phyloP scores from a whole-genome alignment of 2,888 invertebrate genomes.

The Antitype chi region DNA sequence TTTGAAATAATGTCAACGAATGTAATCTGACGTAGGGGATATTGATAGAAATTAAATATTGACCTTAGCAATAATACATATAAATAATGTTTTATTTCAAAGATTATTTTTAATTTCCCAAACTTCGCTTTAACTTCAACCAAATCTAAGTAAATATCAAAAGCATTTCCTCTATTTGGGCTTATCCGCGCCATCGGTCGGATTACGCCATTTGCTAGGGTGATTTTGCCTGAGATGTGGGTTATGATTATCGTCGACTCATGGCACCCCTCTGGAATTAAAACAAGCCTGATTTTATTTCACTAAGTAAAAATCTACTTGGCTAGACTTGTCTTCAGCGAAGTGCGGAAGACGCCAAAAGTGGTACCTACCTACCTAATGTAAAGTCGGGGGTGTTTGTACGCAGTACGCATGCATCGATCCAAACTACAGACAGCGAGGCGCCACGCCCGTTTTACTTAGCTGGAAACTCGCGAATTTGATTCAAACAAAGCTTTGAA shows the following conservation, averaged over 20 bases:
- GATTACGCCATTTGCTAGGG: constrained; percentile 45
- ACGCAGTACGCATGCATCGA: constrained; percentile 59
- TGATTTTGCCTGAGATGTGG: constrained; percentile 31
- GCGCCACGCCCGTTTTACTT: constrained; percentile 58
- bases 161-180: constrained; percentile 23
- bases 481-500: constrained; percentile 24
- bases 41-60: constrained; percentile 90
- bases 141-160: not conserved
- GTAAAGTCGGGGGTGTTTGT: constrained; percentile 35
- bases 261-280: not conserved
- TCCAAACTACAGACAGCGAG: constrained; percentile 59
- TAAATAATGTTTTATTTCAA: constrained; percentile 82
- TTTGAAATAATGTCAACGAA: constrained; percentile 90
- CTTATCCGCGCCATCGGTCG: constrained; percentile 29
- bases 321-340: not conserved
- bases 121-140: not conserved
- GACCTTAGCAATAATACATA: constrained; percentile 91
- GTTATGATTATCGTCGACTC: constrained; percentile 18
- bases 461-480: constrained; percentile 30
- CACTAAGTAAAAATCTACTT: not conserved
- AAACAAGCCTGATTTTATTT: constrained; percentile 3
- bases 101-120: constrained; percentile 7
- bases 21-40: constrained; percentile 91
- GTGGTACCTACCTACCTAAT: constrained; percentile 10
- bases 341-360: constrained; percentile 16